Evolutionary conservation across 2,113 vertebrate species (phyloP).

Genomic region (Nycticryphes semicollaris): DNA sequence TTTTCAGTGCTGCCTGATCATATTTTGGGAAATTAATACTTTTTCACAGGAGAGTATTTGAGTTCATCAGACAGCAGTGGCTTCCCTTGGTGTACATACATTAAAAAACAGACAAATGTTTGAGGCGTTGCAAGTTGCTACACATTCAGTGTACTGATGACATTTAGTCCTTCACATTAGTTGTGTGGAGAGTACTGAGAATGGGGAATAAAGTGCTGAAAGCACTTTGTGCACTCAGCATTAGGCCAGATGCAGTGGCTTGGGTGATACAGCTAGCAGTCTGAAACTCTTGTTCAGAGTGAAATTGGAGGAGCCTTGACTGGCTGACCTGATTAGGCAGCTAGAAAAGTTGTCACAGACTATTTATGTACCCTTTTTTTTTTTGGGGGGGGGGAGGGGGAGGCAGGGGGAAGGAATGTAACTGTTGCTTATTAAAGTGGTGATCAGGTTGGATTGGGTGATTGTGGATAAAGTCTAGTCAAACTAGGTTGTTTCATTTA

Average conservation of each 20-base stretch:
- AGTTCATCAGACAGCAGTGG: neutral
- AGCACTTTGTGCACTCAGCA: neutral
- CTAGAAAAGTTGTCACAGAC: neutral
- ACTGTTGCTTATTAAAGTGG: neutral
- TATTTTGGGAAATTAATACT: neutral
- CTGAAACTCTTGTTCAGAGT: rapidly evolving
- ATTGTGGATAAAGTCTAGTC: neutral
- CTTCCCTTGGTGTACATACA: neutral
- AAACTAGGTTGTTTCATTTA: neutral
- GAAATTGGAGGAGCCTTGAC: neutral
- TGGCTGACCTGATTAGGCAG: neutral
- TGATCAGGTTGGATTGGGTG: neutral
- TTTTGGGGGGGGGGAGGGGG: neutral
- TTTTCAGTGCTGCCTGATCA: neutral
- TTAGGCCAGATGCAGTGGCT: neutral
- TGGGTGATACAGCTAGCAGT: neutral
- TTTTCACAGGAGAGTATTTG: neutral
- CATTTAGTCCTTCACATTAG: neutral
- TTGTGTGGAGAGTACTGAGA: neutral
- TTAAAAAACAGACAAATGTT: neutral
- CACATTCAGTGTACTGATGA: neutral
- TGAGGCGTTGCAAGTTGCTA: neutral
- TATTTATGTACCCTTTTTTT: neutral
- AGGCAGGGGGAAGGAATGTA: no score
- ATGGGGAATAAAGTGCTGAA: neutral